Base-by-base conservation (phyloP, 1,140 invertebrate genomes). In the Drusus annulatus region DNA sequence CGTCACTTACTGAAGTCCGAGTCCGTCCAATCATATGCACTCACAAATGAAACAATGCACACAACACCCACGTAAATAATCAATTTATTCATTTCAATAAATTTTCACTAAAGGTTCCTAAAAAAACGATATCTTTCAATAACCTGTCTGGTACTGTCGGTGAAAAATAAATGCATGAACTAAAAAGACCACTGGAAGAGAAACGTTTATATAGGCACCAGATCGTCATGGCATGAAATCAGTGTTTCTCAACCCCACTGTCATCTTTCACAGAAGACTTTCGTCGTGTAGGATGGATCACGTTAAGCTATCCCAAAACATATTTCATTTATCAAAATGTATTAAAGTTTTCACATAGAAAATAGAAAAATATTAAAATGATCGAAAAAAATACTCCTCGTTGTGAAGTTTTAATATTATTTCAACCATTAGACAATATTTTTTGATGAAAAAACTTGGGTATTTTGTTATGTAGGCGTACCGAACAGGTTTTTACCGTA, bases 1-100 rank as follows among this genome's bases (percentile, higher is more conserved):
- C 2, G 19, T 56, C 13, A 6, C 80, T 83, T 74, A 83, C 82
- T 83, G 36, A 81, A 83, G 76, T 83, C 82, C 4, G 77, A 31
- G 51, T 83, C 82, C 2, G 62, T 69, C 79, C 79, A 83, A 31
- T 83, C 82, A 21, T 83, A 83, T 19, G 62, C 80, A 56, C 31
- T 74, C 15, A 50, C 19, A 52, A 81, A 50, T 10, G 45, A 36
- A 31, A 52, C 21, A 63, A 60, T 21, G 52, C 56, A 16, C 25
- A 60, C 8, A 25, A 77, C 28, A 77, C 54, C n/a, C 36, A 45
- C 76, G 10, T 23, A 54, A 76, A 17, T 50, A 65, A 65, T 16
- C 0, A 65, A 28, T 28, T 21, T 25, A 25, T 31, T 25, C 62
- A 28, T 65, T 65, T 28, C 25, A 28, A 8, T 65, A 6, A 25